Base-by-base conservation (phyloP, 2,888 invertebrate species). In the Laothoe populi region DNA sequence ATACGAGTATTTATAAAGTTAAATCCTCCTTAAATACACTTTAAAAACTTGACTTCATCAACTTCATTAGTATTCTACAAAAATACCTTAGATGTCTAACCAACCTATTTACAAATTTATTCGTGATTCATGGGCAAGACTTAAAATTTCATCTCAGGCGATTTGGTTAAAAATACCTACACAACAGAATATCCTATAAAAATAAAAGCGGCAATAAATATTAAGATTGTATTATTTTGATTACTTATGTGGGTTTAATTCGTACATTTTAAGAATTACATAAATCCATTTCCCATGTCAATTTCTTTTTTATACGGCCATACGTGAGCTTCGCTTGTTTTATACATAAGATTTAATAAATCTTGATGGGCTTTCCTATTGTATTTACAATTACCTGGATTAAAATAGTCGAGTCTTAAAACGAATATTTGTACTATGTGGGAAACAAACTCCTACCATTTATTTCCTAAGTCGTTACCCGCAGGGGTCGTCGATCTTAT, bases 111-210 rank as follows among this genome's bases (percentile, higher is more conserved):
- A n/a, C n/a, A n/a, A n/a, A n/a, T n/a, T n/a, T 35, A 11, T 0
- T 19, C 19, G 4, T 35, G 31, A 35, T 0, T 19, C 19, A 19
- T 10, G 11, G 16, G 19, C 4, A 57, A 46, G n/a, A 24, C 23
- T 31, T 53, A 40, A 24, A 42, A 62, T 7, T 58, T 40, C 2
- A 57, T 31, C 10, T 58, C 7, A 31, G 16, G 46, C 31, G 40
- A 24, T 26, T 49, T 24, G 53, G 35, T 19, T 53, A 19, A 11
- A 42, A 26, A 5, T 19, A 53, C 31, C 53, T 35, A 19, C 31
- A 53, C 53, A 53, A 53, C 53, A 53, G 19, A 53, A 53, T 31
- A 53, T 35, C 16, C 8, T 3, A 35, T 53, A 53, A 53, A 53
- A 53, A 53, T 53, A 19, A 53, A 53, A 35, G 53, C 35, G 19